Percentiles rank a stretch among this genome's conserved stretches.
Conservation (phyloP, 2,113 vertebrate genomes). For the Labrus mixtus region DNA sequence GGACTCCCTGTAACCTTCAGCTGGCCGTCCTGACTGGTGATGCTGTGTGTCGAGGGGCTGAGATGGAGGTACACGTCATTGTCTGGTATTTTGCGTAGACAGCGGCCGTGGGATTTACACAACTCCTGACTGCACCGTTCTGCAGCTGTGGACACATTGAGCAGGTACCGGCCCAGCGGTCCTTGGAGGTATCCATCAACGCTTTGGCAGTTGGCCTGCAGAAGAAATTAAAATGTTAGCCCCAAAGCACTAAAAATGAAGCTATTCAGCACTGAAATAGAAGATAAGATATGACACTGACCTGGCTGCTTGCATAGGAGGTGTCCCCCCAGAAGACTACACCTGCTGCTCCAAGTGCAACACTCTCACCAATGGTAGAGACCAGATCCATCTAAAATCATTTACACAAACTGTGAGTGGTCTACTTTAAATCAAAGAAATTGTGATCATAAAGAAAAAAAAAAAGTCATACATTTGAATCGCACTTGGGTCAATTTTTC, state of each 20-base stretch:
- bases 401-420: constrained; percentile 31
- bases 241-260: background rate
- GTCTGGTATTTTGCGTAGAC: constrained; percentile 79
- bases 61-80: constrained; percentile 87
- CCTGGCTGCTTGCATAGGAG: constrained; percentile 80
- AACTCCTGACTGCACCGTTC: constrained; percentile 87
- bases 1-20: constrained; percentile 72
- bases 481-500: too few relatives aligned
- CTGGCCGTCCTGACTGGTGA: constrained; percentile 58
- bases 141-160: constrained; percentile 89
- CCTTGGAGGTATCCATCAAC: constrained; percentile 89
- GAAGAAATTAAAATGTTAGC: constrained; percentile 3
- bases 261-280: background rate
- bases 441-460: background rate
- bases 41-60: constrained; percentile 81
- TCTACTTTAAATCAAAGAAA: background rate
- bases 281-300: constrained; percentile 62
- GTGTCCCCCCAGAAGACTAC: constrained; percentile 87
- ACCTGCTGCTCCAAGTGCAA: constrained; percentile 86
- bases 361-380: constrained; percentile 87
- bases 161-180: constrained; percentile 88
- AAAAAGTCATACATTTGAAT: too few relatives aligned
- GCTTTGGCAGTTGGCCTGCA: constrained; percentile 86
- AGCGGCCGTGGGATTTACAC: constrained; percentile 89
- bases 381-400: constrained; percentile 83